Evolutionary conservation across 1,140 invertebrate genomes (phyloP), one percentile per base, ranked within the genome.

Genomic region (Leptinotarsa lineolata): DNA sequence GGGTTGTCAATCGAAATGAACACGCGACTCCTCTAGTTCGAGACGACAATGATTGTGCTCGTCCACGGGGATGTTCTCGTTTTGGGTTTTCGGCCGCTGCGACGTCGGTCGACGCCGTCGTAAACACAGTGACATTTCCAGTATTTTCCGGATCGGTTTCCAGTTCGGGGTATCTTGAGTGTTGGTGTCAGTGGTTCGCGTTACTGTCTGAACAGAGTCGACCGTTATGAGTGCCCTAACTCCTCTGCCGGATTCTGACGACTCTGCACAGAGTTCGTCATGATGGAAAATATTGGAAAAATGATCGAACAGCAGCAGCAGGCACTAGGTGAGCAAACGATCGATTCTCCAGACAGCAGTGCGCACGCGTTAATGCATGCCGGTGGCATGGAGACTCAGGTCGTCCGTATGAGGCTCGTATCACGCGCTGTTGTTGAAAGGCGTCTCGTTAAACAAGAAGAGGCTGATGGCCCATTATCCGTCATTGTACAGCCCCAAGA

Each of bases 401-500:
- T 85, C 85, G 84, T 85, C 83, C 78, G 79, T 76, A 82, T 82
- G 81, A 84, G 83, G 79, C 78, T 82, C 69, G 79, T 81, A 75
- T 81, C 82, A 76, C 70, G 83, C 78, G 77, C 76, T 68, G 81
- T 85, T 16, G 83, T 79, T 69, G 84, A 80, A 76, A 75, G 79
- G 65, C 76, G 78, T 78, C 70, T 82, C 75, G 83, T 85, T 70
- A 86, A 85, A 77, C 78, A 83, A 78, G 86, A 87, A 78, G 84
- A 84, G 78, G 84, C 84, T 74, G 85, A 86, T 81, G 88, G 88
- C 81, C 83, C 86, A 58, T 84, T 92, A 65, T 91, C 90, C 75
- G 91, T 92, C 76, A 92, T 92, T 80, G 91, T 92, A 74, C 89
- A 90, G 80, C 86, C 86, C 24, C 88, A 89, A 74, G 90, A 90